Conservation (phyloP, 1,140 invertebrate genomes). For the Drosophila navojoa region DNA sequence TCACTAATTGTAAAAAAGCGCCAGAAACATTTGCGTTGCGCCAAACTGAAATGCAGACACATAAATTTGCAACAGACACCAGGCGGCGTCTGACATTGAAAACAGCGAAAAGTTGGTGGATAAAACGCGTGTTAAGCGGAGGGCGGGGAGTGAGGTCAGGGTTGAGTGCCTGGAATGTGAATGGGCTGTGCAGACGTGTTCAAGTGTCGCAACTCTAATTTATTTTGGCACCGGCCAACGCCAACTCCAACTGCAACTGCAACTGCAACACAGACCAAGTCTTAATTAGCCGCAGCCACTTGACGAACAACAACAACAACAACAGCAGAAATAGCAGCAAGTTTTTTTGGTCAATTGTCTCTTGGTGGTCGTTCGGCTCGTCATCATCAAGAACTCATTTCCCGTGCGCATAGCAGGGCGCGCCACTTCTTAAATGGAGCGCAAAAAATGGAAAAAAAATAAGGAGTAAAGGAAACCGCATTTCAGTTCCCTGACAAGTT, state of each 20-base stretch:
- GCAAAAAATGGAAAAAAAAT: constrained; percentile 17
- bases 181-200: constrained; percentile 26
- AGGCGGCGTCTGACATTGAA: constrained; percentile 72
- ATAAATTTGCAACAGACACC: constrained; percentile 75
- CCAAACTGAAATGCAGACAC: constrained; percentile 69
- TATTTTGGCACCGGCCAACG: constrained; percentile 11
- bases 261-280: neutral
- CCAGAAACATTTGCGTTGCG: constrained; percentile 29
- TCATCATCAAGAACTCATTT: constrained; percentile 75
- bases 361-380: constrained; percentile 37
- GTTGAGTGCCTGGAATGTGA: neutral
- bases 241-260: constrained; percentile 2
- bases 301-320: constrained; percentile 8
- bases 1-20: constrained; percentile 32
- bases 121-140: no score
- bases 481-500: constrained; percentile 20
- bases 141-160: neutral
- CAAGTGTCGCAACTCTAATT: constrained; percentile 45
- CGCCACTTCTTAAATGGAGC: constrained; percentile 71
- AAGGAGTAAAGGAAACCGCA: neutral
- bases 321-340: no score
- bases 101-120: constrained; percentile 45
- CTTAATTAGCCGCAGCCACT: constrained; percentile 41
- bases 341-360: constrained; percentile 31
- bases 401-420: constrained; percentile 34